phyloP scores from a whole-genome alignment of 2,113 vertebrate species.

The Heterochromis multidens region DNA sequence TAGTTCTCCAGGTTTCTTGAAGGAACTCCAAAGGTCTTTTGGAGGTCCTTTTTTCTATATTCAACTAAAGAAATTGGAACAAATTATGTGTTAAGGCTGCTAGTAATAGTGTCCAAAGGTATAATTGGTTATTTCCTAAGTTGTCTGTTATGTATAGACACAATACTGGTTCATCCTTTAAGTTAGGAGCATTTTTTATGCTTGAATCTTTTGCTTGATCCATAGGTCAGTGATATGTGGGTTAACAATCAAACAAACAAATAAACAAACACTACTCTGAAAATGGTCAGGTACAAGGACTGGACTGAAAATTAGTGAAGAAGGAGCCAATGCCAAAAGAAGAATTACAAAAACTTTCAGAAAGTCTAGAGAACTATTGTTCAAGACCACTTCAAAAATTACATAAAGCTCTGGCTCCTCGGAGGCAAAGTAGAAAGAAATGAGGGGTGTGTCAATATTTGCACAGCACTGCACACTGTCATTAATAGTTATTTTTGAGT shows the following conservation, averaged over 20 bases:
- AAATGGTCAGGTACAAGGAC: background rate
- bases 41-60: too few relatives aligned
- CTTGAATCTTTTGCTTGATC: fast-evolving
- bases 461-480: background rate
- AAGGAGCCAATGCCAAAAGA: background rate
- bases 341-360: background rate
- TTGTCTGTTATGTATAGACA: background rate
- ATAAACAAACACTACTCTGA: background rate
- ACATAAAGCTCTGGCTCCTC: background rate
- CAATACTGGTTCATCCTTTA: background rate
- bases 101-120: background rate
- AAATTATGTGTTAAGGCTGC: background rate
- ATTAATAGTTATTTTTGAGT: background rate
- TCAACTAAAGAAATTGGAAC: background rate
- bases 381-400: background rate
- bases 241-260: background rate
- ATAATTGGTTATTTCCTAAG: background rate
- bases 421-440: background rate
- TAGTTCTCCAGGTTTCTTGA: too few relatives aligned
- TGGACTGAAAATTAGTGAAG: background rate
- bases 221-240: background rate
- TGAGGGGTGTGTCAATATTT: background rate
- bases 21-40: too few relatives aligned
- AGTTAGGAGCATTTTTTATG: background rate
- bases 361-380: background rate